phyloP scores from a whole-genome alignment of 2,888 invertebrate genomes.

The Toxonevra muliebris region DNA sequence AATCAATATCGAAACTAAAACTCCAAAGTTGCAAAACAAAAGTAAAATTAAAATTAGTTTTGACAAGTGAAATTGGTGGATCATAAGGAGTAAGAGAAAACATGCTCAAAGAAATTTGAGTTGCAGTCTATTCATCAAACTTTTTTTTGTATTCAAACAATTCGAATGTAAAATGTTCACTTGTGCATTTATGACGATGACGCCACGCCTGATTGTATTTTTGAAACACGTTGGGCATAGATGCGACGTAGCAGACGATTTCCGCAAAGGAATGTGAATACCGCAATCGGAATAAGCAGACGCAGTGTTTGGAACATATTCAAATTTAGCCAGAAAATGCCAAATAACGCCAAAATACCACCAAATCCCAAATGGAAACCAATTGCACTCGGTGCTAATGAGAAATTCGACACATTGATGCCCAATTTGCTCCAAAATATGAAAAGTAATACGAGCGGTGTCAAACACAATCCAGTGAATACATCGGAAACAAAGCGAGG shows the following conservation, averaged over 20 bases:
- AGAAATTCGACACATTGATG: constrained; percentile 85
- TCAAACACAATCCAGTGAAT: constrained; percentile 84
- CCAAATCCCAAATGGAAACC: constrained; percentile 91
- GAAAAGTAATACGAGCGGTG: constrained; percentile 84
- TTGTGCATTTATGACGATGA: constrained; percentile 23
- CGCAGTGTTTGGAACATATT: constrained; percentile 97
- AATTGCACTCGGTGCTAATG: constrained; percentile 79
- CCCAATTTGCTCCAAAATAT: constrained; percentile 88
- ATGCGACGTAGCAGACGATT: constrained; percentile 89
- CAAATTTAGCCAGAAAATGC: constrained; percentile 89
- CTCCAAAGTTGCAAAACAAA: not conserved
- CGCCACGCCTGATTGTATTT: constrained; percentile 39
- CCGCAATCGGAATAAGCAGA: constrained; percentile 84
- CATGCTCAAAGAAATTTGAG: too few species aligned
- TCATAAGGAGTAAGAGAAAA: too few species aligned
- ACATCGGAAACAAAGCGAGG: constrained; percentile 86
- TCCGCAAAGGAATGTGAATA: constrained; percentile 92
- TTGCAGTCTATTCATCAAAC: constrained; percentile 3
- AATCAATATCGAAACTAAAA: not conserved
- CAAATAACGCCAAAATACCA: constrained; percentile 89
- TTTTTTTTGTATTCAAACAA: constrained; percentile 10
- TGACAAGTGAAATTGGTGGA: too few species aligned
- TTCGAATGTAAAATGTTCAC: constrained; percentile 20
- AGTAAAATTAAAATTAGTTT: not conserved
- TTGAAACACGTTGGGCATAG: constrained; percentile 54